phyloP scores from a whole-genome alignment of 2,888 invertebrate species.

The Sphaerophoria taeniata region DNA sequence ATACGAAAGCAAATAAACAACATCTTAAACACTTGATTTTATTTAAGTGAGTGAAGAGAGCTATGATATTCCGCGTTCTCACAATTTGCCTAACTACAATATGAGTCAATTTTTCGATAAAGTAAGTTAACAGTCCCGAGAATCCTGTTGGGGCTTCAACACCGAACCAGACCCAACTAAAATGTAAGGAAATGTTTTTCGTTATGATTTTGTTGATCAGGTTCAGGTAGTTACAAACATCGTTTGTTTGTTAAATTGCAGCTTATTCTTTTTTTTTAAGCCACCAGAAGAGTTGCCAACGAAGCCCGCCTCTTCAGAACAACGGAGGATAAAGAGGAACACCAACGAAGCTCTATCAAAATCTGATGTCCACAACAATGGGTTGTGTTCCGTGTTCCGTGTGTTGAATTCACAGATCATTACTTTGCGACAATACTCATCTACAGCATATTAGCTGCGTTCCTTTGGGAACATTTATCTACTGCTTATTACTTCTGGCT shows the following conservation, averaged over 20 bases:
- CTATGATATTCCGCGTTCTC: slow-evolving; percentile 89
- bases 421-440: no score
- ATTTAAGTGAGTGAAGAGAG: slow-evolving; percentile 83
- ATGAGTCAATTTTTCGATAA: slow-evolving; percentile 80
- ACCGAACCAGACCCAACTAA: slow-evolving; percentile 83
- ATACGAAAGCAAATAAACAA: neutral
- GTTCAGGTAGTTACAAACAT: slow-evolving; percentile 75
- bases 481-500: no score
- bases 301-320: no score
- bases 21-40: neutral
- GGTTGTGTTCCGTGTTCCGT: no score
- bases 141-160: slow-evolving; percentile 81
- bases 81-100: slow-evolving; percentile 84
- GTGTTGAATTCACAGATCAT: no score
- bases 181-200: slow-evolving; percentile 83
- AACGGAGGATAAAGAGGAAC: no score
- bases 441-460: no score
- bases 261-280: neutral
- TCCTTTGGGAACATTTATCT: no score
- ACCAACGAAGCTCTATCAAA: no score
- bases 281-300: no score
- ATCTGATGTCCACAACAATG: no score
- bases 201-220: slow-evolving; percentile 84
- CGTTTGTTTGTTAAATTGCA: neutral
- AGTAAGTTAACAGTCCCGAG: slow-evolving; percentile 78